Conservation (phyloP, 1,140 invertebrate genomes). For the Eumeta japonica region DNA sequence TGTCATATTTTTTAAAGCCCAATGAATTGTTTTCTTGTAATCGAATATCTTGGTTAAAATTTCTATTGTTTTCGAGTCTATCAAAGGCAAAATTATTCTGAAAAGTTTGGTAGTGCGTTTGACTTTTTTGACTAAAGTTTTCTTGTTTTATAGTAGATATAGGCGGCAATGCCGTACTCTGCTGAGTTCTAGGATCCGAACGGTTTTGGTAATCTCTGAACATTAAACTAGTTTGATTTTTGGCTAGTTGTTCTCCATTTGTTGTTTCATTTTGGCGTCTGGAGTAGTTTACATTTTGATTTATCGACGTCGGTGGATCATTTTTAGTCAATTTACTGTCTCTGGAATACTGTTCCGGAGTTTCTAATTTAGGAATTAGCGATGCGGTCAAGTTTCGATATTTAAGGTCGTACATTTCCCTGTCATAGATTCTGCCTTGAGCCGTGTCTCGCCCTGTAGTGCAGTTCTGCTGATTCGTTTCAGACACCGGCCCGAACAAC, state of each 20-base stretch:
- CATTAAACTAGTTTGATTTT: not conserved
- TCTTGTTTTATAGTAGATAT: constrained; percentile 58
- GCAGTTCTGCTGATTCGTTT: constrained; percentile 51
- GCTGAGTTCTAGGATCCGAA: constrained; percentile 15
- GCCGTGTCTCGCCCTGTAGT: constrained; percentile 28
- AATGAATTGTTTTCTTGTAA: constrained; percentile 30
- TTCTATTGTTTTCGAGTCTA: constrained; percentile 25
- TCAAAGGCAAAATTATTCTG: constrained; percentile 28
- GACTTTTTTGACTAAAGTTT: constrained; percentile 34
- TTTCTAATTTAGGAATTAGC: constrained; percentile 51
- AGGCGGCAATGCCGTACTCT: constrained; percentile 44
- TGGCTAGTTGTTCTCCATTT: not conserved
- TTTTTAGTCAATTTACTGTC: constrained; percentile 33
- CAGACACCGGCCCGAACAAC: constrained; percentile 55
- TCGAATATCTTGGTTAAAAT: constrained; percentile 24
- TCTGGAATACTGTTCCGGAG: constrained; percentile 41
- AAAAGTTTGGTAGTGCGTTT: constrained; percentile 27
- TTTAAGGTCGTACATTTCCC: constrained; percentile 40
- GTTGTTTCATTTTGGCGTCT: constrained; percentile 31
- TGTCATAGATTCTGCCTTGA: constrained; percentile 36
- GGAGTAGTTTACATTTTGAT: constrained; percentile 22
- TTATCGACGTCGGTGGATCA: constrained; percentile 22
- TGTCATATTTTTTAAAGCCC: constrained; percentile 46
- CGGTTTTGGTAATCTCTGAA: constrained; percentile 37
- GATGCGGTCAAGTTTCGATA: constrained; percentile 40